Conservation (phyloP, 2,113 vertebrate species). For the Charadrius vociferus region DNA sequence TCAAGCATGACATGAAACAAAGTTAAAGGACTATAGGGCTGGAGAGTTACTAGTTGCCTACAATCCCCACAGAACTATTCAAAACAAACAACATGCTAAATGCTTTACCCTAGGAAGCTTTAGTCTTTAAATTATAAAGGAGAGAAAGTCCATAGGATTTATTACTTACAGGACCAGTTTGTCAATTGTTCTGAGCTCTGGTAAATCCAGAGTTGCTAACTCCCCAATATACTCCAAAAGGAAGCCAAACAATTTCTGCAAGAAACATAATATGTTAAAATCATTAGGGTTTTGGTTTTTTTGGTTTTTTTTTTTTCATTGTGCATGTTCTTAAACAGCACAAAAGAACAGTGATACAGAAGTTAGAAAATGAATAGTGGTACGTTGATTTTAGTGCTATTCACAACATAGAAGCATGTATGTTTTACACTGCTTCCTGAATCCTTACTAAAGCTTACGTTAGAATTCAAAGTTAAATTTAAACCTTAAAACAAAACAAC, state of each 20-base stretch:
- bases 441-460: not conserved
- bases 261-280: not conserved
- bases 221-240: slow-evolving; percentile 90
- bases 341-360: not conserved
- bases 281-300: not conserved
- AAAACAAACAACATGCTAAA: not conserved
- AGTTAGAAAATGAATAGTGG: not conserved
- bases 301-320: not conserved
- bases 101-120: not conserved
- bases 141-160: not conserved
- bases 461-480: not conserved
- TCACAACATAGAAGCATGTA: not conserved
- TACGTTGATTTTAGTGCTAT: not conserved
- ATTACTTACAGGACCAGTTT: slow-evolving; percentile 86
- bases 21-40: not conserved
- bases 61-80: not conserved
- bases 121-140: not conserved
- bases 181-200: slow-evolving; percentile 83
- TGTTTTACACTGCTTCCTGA: not conserved
- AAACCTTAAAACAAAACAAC: not conserved
- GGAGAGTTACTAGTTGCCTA: not conserved
- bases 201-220: slow-evolving; percentile 77
- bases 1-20: not conserved
- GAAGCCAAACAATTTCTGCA: slow-evolving; percentile 90
- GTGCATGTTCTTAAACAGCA: not conserved